These are phyloP conservation scores for Operophtera brumata DNA, from an alignment of 2,888 invertebrate species.

Conservation along the genomic window DNA sequence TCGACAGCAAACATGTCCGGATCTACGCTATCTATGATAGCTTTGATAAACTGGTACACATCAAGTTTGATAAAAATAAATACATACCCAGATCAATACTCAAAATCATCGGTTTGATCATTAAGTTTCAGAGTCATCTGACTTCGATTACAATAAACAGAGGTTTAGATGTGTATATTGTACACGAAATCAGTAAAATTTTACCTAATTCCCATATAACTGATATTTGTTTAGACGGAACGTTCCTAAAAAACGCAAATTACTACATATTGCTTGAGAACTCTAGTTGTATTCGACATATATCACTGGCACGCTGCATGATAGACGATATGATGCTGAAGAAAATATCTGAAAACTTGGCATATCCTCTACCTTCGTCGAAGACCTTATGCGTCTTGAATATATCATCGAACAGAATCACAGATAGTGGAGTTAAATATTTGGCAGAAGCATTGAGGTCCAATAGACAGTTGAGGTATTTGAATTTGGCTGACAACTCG, in stretches of 20 bases:
- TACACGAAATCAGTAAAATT: slow-evolving; percentile 52
- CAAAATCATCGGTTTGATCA: slow-evolving; percentile 46
- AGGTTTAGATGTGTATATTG: slow-evolving; percentile 35
- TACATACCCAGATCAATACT: slow-evolving; percentile 45
- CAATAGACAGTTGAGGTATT: slow-evolving; percentile 51
- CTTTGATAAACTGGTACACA: slow-evolving; percentile 40
- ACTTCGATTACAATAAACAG: slow-evolving; percentile 43
- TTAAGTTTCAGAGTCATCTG: slow-evolving; percentile 43
- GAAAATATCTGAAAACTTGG: slow-evolving; percentile 43
- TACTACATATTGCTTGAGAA: slow-evolving; percentile 48
- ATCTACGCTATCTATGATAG: slow-evolving; percentile 44
- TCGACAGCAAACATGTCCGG: slow-evolving; percentile 24
- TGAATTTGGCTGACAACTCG: slow-evolving; percentile 56
- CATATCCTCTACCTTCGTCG: slow-evolving; percentile 43
- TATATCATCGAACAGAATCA: slow-evolving; percentile 55
- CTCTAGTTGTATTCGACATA: slow-evolving; percentile 35
- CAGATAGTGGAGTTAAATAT: slow-evolving; percentile 48
- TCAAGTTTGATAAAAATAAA: slow-evolving; percentile 47
- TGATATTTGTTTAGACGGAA: slow-evolving; percentile 52
- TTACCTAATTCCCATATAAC: slow-evolving; percentile 48
- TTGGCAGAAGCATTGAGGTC: slow-evolving; percentile 47
- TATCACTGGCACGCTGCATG: slow-evolving; percentile 54
- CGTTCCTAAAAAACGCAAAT: slow-evolving; percentile 43
- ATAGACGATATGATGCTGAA: slow-evolving; percentile 48
- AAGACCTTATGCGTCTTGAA: slow-evolving; percentile 49